phyloP scores from a whole-genome alignment of 2,113 vertebrate species.

The Mesembrinibis cayennensis region DNA sequence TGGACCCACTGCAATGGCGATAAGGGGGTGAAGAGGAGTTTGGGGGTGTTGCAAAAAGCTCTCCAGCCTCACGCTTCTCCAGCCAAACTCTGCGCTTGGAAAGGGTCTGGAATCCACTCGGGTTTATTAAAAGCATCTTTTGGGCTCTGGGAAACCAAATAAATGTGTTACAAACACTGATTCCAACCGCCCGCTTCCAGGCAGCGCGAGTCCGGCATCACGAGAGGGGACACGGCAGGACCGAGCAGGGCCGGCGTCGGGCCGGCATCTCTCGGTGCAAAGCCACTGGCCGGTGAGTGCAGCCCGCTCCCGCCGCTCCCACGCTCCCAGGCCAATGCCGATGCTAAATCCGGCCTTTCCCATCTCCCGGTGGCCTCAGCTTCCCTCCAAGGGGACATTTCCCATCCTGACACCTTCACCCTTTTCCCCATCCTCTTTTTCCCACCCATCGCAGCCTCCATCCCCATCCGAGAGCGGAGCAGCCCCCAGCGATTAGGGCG shows the following conservation, averaged over 20 bases:
- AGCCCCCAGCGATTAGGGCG: neutral
- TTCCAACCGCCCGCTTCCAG: fast-evolving
- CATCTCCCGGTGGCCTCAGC: neutral
- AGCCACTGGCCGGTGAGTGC: fast-evolving
- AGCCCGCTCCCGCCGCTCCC: neutral
- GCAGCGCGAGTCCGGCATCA: neutral
- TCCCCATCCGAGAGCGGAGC: neutral
- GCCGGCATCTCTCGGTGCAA: fast-evolving
- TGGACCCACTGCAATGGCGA: neutral
- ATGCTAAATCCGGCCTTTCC: neutral
- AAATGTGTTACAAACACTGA: fast-evolving
- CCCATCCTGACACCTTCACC: neutral
- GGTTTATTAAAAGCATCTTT: neutral
- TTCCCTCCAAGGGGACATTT: neutral
- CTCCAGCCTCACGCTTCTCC: neutral
- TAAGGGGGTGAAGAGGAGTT: neutral
- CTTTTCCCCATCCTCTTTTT: neutral
- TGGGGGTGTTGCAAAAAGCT: neutral
- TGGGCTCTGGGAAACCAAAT: neutral
- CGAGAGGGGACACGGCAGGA: neutral
- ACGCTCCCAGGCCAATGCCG: neutral
- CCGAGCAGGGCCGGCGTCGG: fast-evolving
- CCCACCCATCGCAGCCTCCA: neutral
- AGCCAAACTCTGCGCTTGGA: fast-evolving
- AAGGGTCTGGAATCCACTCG: neutral